These are phyloP conservation scores for Siniperca undulata DNA, from an alignment of 2,797 vertebrate genomes.

Conservation along the genomic window DNA sequence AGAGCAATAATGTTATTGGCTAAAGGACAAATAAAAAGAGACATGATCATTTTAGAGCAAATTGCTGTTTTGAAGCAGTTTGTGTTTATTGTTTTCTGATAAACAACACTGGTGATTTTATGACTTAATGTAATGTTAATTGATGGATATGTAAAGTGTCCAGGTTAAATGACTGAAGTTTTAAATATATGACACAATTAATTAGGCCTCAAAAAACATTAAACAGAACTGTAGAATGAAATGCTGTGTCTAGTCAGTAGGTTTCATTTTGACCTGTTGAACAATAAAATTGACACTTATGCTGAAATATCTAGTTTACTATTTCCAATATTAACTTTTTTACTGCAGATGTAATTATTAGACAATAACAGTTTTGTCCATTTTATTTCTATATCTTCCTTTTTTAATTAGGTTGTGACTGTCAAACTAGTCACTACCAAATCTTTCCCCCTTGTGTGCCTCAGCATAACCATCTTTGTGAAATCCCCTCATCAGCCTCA, in stretches of 20 bases:
- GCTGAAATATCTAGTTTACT: slow-evolving; percentile 16
- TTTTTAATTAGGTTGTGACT: not conserved
- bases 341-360: slow-evolving; percentile 5
- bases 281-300: slow-evolving; percentile 16
- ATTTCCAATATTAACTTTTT: slow-evolving; percentile 11
- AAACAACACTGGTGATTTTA: not conserved
- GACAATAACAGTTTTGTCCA: not conserved
- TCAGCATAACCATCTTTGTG: not conserved
- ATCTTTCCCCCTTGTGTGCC: not conserved
- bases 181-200: slow-evolving; percentile 12
- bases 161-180: slow-evolving; percentile 18
- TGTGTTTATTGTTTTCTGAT: not conserved
- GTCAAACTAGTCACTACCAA: not conserved
- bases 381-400: not conserved
- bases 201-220: slow-evolving; percentile 21
- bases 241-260: slow-evolving; percentile 1
- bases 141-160: not conserved
- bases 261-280: slow-evolving; percentile 23
- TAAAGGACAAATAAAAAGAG: not conserved
- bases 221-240: slow-evolving; percentile 18
- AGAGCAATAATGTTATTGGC: not conserved
- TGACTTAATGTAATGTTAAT: not conserved
- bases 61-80: not conserved
- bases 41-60: not conserved
- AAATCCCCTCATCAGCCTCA: not conserved